Evolutionary conservation across 2,888 invertebrate genomes (phyloP).

Genomic region (Meghimatium bilineatum): DNA sequence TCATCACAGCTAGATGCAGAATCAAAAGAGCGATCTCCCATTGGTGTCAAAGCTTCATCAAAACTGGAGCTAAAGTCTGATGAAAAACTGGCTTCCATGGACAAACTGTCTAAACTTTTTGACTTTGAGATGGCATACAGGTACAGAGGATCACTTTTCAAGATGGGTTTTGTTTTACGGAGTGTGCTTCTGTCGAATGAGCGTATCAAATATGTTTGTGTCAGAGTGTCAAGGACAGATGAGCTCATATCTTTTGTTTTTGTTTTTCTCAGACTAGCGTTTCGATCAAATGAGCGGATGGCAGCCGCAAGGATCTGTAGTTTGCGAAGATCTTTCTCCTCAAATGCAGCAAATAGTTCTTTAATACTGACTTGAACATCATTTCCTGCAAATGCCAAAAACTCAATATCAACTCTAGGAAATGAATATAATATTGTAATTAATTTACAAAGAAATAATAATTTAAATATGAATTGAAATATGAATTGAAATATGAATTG

Average conservation of each 20-base stretch:
- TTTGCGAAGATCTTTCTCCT: conserved; percentile 58
- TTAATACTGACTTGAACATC: conserved; percentile 48
- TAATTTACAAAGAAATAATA: no score
- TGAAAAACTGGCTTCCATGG: not conserved
- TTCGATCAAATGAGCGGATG: conserved; percentile 60
- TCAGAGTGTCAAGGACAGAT: conserved; percentile 52
- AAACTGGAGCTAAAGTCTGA: not conserved
- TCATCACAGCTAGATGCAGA: conserved; percentile 8
- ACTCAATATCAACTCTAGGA: not conserved
- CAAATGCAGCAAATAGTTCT: conserved; percentile 61
- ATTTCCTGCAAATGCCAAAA: not conserved
- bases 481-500: no score
- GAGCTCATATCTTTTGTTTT: conserved; percentile 58
- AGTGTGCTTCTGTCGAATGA: conserved; percentile 60
- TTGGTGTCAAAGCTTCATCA: conserved; percentile 24
- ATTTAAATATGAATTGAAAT: no score
- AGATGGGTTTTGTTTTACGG: conserved; percentile 58
- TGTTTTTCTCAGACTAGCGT: conserved; percentile 55
- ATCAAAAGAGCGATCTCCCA: conserved; percentile 20
- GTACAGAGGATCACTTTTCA: conserved; percentile 63
- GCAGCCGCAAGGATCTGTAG: conserved; percentile 58
- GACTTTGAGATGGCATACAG: conserved; percentile 55
- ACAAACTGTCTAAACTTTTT: not conserved
- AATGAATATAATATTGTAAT: no score
- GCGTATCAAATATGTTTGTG: conserved; percentile 59